Evolutionary conservation across 2,888 invertebrate genomes (phyloP).

Genomic region (Bellardia bayeri): DNA sequence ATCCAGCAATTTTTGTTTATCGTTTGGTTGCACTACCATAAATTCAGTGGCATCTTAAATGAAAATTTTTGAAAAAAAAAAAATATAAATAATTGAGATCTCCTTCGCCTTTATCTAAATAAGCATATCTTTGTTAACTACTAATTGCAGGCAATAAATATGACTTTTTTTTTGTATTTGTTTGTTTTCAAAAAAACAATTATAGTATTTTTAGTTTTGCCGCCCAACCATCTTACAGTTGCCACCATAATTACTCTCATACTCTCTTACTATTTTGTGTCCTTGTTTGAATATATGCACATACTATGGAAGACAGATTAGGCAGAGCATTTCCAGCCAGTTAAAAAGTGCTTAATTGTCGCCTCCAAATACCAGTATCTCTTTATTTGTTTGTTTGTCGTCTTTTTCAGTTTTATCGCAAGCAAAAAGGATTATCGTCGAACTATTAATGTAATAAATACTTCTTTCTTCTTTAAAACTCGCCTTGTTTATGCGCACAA

Average conservation of each 20-base stretch:
- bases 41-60: conserved; percentile 56
- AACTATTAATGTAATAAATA: conserved; percentile 75
- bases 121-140: conserved; percentile 44
- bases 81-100: conserved; percentile 34
- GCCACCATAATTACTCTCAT: conserved; percentile 55
- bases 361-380: conserved; percentile 57
- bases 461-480: conserved; percentile 60
- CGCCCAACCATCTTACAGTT: conserved; percentile 13
- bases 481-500: conserved; percentile 61
- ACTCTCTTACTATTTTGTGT: conserved; percentile 33
- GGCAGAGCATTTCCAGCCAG: conserved; percentile 44
- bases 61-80: conserved; percentile 36
- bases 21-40: conserved; percentile 59
- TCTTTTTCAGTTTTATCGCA: conserved; percentile 56
- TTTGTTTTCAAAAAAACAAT: conserved; percentile 52
- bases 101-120: conserved; percentile 39
- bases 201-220: conserved; percentile 54
- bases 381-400: conserved; percentile 40
- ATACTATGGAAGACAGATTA: conserved; percentile 63
- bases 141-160: conserved; percentile 72
- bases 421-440: conserved; percentile 72
- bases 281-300: conserved; percentile 44
- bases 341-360: conserved; percentile 70
- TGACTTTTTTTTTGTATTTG: conserved; percentile 15
- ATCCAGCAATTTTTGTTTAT: conserved; percentile 48